Conservation (phyloP, 2,113 vertebrate genomes). For the Charadrius vociferus region DNA sequence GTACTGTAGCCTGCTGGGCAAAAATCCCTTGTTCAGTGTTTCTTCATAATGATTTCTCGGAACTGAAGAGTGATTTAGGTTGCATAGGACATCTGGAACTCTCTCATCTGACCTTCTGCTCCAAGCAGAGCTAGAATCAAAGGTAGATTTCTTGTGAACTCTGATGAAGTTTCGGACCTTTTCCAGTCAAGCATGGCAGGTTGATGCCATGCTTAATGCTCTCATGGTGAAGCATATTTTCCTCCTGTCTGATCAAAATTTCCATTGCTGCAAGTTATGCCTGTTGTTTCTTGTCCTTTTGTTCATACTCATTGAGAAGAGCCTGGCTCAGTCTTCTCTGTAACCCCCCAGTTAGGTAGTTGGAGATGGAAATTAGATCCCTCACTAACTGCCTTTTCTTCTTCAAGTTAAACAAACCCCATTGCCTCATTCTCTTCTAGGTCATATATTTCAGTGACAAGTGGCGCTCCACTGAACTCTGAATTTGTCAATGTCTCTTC, state of each 20-base stretch:
- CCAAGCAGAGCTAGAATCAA: not conserved
- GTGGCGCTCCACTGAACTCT: not conserved
- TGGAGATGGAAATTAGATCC: not conserved
- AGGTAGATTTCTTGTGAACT: not conserved
- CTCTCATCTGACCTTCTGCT: not conserved
- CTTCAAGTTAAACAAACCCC: not conserved
- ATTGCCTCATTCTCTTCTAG: not conserved
- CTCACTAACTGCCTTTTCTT: not conserved
- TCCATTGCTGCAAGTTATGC: not conserved
- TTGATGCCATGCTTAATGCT: not conserved
- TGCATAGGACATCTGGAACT: not conserved
- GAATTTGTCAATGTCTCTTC: not conserved
- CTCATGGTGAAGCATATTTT: not conserved
- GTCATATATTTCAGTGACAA: not conserved
- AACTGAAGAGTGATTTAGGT: not conserved
- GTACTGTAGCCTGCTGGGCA: not conserved
- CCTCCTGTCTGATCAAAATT: not conserved
- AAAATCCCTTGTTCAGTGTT: not conserved
- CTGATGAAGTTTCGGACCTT: not conserved
- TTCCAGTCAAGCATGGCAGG: not conserved
- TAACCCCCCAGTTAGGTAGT: not conserved
- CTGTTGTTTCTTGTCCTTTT: not conserved
- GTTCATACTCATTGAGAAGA: not conserved
- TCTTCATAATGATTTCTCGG: not conserved
- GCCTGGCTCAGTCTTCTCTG: not conserved